Evolutionary conservation across 2,888 invertebrate genomes (phyloP).

Genomic region (Laspeyria flexula): DNA sequence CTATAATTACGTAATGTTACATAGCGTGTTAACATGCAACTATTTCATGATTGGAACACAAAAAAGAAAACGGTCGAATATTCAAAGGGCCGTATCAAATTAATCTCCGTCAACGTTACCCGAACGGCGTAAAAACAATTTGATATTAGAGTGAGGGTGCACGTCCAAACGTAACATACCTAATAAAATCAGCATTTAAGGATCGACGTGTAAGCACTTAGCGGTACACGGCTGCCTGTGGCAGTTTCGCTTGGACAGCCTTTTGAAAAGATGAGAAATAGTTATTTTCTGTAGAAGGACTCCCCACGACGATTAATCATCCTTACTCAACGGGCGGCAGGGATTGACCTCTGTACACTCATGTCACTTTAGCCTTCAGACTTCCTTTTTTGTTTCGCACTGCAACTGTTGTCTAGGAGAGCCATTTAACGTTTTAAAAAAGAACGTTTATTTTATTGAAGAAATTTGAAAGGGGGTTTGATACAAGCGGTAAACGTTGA

Average conservation of each 20-base stretch:
- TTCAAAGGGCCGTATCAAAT: conserved; percentile 19
- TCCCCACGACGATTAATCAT: conserved; percentile 78
- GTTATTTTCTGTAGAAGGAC: conserved; percentile 73
- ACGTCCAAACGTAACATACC: conserved; percentile 33
- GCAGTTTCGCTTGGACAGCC: conserved; percentile 71
- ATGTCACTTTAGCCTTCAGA: conserved; percentile 49
- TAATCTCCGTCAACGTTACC: conserved; percentile 19
- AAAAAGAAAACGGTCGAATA: conserved; percentile 4
- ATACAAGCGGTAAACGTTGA: conserved; percentile 12
- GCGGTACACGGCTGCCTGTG: conserved; percentile 67
- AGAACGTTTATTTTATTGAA: conserved; percentile 16
- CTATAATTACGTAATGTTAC: too few species aligned
- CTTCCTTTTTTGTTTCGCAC: conserved; percentile 49
- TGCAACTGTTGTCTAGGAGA: conserved; percentile 31
- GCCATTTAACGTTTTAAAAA: conserved; percentile 26
- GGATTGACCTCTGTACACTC: conserved; percentile 73
- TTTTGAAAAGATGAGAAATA: conserved; percentile 81
- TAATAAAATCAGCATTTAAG: conserved; percentile 47
- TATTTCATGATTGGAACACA: background rate
- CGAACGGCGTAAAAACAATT: conserved; percentile 11
- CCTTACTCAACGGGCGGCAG: conserved; percentile 66
- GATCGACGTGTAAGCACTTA: conserved; percentile 70
- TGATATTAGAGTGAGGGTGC: conserved; percentile 15
- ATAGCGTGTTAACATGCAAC: too few species aligned
- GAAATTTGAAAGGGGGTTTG: conserved; percentile 14